Evolutionary conservation across 2,888 invertebrate genomes (phyloP), one percentile per base, ranked within the genome.

Genomic region (Aphrophora alni): DNA sequence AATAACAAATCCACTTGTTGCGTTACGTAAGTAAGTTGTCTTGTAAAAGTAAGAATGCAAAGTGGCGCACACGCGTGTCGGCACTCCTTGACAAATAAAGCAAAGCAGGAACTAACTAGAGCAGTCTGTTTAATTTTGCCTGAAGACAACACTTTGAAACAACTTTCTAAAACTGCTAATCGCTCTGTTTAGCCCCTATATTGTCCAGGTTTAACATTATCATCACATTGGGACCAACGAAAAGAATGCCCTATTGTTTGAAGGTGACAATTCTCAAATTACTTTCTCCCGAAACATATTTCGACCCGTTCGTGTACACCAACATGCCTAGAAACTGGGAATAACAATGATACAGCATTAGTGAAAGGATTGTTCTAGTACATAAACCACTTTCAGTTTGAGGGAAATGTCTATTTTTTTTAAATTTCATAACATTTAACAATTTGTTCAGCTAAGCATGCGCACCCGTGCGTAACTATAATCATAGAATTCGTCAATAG

Each of bases 161-260:
- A 59, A 59, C 59, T 59, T 59, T 59, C 59, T 59, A 44, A 44
- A 44, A 44, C 44, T 44, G 44, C 44, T 44, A 59, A 59, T n/a
- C 59, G 59, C 3, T 21, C 21, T 21, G 2, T 59, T 59, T 59
- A 14, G 59, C 59, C 59, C 17, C 44, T 8, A 59, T 21, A n/a
- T 21, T 59, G 21, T 5, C 21, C n/a, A 21, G 21, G 5, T 3
- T 59, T 59, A 59, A 21, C 5, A 21, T 44, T 44, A 44, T 44
- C 44, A 14, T 44, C 5, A 21, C 59, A 59, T n/a, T 21, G 21
- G 59, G 4, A 59, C 59, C 59, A 59, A 59, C 59, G n/a, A 21
- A 59, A 59, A 17, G 10, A 44, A 21, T 59, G 21, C 21, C 5
- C 59, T 59, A 59, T 59, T 59, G 59, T 59, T 21, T 59, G 59